Conservation (phyloP, 2,888 invertebrate species). For the Dryobotodes eremita region DNA sequence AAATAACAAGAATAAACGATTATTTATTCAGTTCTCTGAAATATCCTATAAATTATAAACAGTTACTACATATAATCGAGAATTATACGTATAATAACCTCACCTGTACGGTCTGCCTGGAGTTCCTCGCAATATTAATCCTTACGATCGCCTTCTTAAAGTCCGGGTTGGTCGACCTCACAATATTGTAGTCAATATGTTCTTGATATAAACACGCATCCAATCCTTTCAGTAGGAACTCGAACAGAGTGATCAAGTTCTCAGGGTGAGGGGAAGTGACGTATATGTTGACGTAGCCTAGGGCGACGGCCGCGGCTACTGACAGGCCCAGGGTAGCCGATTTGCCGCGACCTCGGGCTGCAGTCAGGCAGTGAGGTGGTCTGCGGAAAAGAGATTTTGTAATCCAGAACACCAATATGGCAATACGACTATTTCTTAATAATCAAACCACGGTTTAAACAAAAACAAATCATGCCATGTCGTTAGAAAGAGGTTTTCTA, state of each 20-base stretch:
- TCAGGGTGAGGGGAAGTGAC: slow-evolving; percentile 99
- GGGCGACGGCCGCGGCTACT: slow-evolving; percentile 96
- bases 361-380: slow-evolving; percentile 98
- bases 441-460: no score
- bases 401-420: no score
- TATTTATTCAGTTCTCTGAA: no score
- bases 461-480: no score
- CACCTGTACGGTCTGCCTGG: slow-evolving; percentile 97
- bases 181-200: slow-evolving; percentile 98
- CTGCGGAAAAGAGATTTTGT: slow-evolving; percentile 76
- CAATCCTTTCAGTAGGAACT: slow-evolving; percentile 98
- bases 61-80: no score
- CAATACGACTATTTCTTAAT: no score
- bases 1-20: no score
- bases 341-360: slow-evolving; percentile 99
- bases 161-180: slow-evolving; percentile 98
- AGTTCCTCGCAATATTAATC: slow-evolving; percentile 97
- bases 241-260: slow-evolving; percentile 99
- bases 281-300: slow-evolving; percentile 97
- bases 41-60: no score
- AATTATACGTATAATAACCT: no score
- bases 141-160: slow-evolving; percentile 98
- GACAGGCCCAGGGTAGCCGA: slow-evolving; percentile 99
- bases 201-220: slow-evolving; percentile 98
- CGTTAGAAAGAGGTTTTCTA: no score